These are phyloP conservation scores for Scrobipalpa atriplicella DNA, from an alignment of 2,888 invertebrate genomes.

Conservation along the genomic window DNA sequence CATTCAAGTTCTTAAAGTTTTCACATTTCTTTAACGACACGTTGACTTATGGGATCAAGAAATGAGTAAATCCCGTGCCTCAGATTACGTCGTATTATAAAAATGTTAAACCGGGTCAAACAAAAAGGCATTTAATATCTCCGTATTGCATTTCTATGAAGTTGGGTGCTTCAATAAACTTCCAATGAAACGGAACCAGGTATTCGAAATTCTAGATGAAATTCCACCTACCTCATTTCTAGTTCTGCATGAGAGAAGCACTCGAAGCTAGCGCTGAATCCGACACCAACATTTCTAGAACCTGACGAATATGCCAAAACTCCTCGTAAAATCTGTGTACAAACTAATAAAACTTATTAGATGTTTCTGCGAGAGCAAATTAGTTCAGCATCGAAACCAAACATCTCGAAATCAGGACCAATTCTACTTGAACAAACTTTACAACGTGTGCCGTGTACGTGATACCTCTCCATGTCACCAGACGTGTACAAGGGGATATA, in stretches of 20 bases:
- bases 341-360: constrained; percentile 6
- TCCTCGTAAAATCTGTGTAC: constrained; percentile 5
- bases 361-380: background rate
- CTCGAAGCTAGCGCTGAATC: background rate
- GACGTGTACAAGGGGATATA: constrained; percentile 40
- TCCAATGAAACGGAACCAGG: background rate
- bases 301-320: background rate
- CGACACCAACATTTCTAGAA: constrained; percentile 54
- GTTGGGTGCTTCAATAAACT: background rate
- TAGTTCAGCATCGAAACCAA: background rate
- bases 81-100: no score
- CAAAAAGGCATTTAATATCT: background rate
- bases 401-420: constrained; percentile 16
- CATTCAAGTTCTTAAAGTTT: no score
- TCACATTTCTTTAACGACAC: no score
- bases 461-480: constrained; percentile 22
- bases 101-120: no score
- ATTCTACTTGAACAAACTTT: constrained; percentile 25
- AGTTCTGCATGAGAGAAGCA: background rate
- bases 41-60: no score
- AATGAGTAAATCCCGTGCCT: no score
- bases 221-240: constrained; percentile 2
- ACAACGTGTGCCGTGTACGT: constrained; percentile 20
- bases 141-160: background rate
- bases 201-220: background rate